phyloP scores from a whole-genome alignment of 2,797 vertebrate species.

The Pempheris klunzingeri region DNA sequence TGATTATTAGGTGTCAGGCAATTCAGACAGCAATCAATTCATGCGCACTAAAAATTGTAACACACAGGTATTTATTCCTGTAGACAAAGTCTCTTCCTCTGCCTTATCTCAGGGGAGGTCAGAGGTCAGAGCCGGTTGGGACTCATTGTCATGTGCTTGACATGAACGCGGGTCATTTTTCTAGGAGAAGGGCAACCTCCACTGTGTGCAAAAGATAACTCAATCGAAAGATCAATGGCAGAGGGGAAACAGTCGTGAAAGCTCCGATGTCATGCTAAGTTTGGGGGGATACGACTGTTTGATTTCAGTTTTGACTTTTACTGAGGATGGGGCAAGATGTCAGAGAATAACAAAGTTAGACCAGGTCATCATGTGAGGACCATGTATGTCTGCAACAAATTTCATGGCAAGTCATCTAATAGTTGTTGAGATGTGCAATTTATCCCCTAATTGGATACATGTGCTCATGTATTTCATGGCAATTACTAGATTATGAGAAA shows the following conservation, averaged over 20 bases:
- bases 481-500: background rate
- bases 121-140: background rate
- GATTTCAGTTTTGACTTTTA: background rate
- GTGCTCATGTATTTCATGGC: no score
- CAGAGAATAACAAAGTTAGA: background rate
- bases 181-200: background rate
- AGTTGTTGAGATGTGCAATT: background rate
- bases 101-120: background rate
- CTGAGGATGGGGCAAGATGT: background rate
- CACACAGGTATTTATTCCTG: background rate
- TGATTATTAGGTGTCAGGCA: constrained; percentile 3
- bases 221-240: background rate
- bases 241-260: background rate
- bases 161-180: background rate
- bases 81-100: background rate
- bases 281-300: background rate
- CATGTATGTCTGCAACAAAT: background rate
- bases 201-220: background rate
- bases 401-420: background rate
- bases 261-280: background rate
- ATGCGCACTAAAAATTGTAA: background rate
- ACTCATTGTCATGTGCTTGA: background rate
- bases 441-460: no score
- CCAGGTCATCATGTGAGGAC: no score
- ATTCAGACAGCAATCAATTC: background rate